Evolutionary conservation across 2,113 vertebrate genomes (phyloP).

Genomic region (Eretmochelys imbricata): DNA sequence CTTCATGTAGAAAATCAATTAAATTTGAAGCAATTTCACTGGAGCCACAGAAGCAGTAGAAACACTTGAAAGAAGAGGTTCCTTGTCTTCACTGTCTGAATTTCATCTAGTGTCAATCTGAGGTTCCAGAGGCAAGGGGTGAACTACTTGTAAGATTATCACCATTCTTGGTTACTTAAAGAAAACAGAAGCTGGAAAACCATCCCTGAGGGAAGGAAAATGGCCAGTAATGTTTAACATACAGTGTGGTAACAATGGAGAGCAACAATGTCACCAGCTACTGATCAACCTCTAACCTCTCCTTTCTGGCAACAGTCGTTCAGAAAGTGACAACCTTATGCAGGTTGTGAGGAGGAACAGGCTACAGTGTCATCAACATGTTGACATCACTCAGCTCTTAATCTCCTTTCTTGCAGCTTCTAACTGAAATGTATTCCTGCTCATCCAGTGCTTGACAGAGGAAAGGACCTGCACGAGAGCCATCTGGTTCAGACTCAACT

Average conservation of each 20-base stretch:
- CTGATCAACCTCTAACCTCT: not conserved
- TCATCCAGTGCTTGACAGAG: not conserved
- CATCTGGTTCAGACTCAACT: not conserved
- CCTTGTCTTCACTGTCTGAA: not conserved
- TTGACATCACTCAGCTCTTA: not conserved
- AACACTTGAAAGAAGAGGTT: not conserved
- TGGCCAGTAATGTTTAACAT: not conserved
- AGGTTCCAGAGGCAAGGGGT: too few species aligned
- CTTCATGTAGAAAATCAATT: rapidly evolving
- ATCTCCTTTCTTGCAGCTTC: not conserved
- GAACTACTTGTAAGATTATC: too few species aligned
- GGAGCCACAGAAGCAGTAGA: not conserved
- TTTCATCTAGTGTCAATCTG: too few species aligned
- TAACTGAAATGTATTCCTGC: not conserved
- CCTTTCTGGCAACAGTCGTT: not conserved
- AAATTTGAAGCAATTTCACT: not conserved
- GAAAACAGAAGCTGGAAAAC: not conserved
- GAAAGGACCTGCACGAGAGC: not conserved
- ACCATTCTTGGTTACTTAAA: not conserved
- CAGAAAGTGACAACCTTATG: not conserved
- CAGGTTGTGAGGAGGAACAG: not conserved
- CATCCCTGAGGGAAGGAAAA: not conserved
- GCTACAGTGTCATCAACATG: not conserved
- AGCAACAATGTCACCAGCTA: not conserved
- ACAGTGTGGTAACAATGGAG: not conserved